Conservation (phyloP, 2,797 vertebrate species). For the Serranus cabrilla region DNA sequence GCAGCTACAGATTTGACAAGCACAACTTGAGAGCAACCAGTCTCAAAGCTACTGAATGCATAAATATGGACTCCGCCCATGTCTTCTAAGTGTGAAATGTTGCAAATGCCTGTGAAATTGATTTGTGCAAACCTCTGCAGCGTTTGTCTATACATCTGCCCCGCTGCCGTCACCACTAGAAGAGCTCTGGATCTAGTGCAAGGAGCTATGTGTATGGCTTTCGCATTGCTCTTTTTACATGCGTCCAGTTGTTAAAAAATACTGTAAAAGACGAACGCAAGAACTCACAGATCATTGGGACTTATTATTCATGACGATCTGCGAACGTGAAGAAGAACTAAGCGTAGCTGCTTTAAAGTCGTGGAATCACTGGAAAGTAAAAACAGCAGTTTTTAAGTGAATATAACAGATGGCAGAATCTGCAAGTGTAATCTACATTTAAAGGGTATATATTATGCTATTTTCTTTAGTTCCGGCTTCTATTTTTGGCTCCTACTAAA, state of each 20-base stretch:
- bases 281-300: neutral
- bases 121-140: slow-evolving; percentile 35
- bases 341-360: neutral
- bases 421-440: too few species aligned
- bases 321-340: neutral
- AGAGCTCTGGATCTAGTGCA: neutral
- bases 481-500: too few species aligned
- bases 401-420: slow-evolving; percentile 5
- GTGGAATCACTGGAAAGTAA: neutral
- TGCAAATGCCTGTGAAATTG: slow-evolving; percentile 47
- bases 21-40: slow-evolving; percentile 40
- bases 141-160: slow-evolving; percentile 21
- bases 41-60: slow-evolving; percentile 50
- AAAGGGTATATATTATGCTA: too few species aligned
- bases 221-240: neutral
- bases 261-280: neutral
- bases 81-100: slow-evolving; percentile 37
- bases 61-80: slow-evolving; percentile 43
- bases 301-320: neutral
- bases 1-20: slow-evolving; percentile 56
- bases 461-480: too few species aligned
- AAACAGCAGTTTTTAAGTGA: slow-evolving; percentile 5
- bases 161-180: neutral
- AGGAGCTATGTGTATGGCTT: neutral
- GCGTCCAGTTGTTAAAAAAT: neutral